phyloP scores from a whole-genome alignment of 2,113 vertebrate species.

The Anarhynchus alexandrinus region DNA sequence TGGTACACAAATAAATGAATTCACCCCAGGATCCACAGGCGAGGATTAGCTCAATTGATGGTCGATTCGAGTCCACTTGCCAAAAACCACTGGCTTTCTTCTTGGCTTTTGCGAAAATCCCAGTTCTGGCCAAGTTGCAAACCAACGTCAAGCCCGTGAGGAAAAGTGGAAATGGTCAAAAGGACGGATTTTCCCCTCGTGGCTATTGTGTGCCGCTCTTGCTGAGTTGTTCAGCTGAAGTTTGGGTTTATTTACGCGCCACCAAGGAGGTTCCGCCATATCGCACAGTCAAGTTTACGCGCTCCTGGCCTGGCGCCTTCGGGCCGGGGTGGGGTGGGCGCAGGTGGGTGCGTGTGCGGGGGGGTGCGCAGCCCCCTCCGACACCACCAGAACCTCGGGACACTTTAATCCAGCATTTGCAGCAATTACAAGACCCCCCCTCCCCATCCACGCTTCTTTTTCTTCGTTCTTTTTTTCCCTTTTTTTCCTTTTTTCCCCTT shows the following conservation, averaged over 20 bases:
- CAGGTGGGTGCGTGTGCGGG: background rate
- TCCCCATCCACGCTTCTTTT: background rate
- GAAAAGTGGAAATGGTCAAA: background rate
- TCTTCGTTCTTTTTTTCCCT: background rate
- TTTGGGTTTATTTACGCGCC: background rate
- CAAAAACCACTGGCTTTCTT: constrained; percentile 38
- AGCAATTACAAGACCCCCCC: background rate
- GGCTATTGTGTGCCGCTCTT: background rate
- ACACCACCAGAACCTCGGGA: background rate
- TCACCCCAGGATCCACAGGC: background rate
- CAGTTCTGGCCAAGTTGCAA: background rate
- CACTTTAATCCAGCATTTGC: background rate
- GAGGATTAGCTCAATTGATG: background rate
- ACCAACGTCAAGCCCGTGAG: background rate
- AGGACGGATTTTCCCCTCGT: background rate
- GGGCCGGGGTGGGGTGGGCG: background rate
- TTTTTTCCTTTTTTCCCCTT: fast-evolving
- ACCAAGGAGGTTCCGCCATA: background rate
- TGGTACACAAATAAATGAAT: background rate
- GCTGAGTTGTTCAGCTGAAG: background rate
- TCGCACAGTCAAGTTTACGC: constrained; percentile 36
- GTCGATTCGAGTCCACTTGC: constrained; percentile 26
- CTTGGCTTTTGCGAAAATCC: background rate
- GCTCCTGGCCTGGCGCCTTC: background rate
- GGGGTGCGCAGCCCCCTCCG: background rate